Percentiles rank a stretch among this genome's conserved stretches.
phyloP scores from a whole-genome alignment of 1,140 invertebrate species.

The Spodoptera frugiperda region DNA sequence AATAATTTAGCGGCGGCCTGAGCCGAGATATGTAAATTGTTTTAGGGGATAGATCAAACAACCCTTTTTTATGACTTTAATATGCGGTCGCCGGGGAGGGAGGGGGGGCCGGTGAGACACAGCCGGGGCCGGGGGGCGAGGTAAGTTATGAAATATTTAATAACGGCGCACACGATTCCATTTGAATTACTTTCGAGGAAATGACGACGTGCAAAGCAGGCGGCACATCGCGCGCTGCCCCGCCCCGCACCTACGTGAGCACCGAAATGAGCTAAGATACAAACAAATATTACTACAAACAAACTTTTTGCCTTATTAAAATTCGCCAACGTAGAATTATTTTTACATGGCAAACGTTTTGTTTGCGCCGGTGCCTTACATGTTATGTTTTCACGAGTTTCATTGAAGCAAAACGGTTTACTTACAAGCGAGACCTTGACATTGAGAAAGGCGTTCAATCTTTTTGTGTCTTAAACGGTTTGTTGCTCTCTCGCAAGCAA shows the following conservation, averaged over 20 bases:
- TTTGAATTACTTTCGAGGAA: slow-evolving; percentile 86
- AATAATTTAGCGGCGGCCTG: slow-evolving; percentile 86
- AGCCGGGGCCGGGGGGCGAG: slow-evolving; percentile 60
- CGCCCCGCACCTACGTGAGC: slow-evolving; percentile 46
- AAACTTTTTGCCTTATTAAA: slow-evolving; percentile 66
- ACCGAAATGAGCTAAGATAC: slow-evolving; percentile 62
- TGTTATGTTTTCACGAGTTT: not conserved
- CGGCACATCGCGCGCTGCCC: slow-evolving; percentile 64
- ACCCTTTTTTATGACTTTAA: slow-evolving; percentile 87
- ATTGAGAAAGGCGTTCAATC: slow-evolving; percentile 3
- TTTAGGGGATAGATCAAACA: slow-evolving; percentile 87
- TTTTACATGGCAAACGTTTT: slow-evolving; percentile 41
- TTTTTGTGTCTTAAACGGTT: not conserved
- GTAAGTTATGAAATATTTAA: slow-evolving; percentile 86
- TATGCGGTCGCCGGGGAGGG: slow-evolving; percentile 79
- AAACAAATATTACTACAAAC: slow-evolving; percentile 64
- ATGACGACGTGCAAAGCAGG: slow-evolving; percentile 78
- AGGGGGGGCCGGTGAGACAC: slow-evolving; percentile 63
- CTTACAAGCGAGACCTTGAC: slow-evolving; percentile 10
- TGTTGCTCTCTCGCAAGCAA: slow-evolving; percentile 19
- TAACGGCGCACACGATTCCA: slow-evolving; percentile 86
- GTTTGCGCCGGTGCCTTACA: slow-evolving; percentile 11
- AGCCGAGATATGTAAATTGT: slow-evolving; percentile 86
- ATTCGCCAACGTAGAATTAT: slow-evolving; percentile 54
- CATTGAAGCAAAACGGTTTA: not conserved